Base-by-base conservation (phyloP, 92 coral and sea anemone genomes). In the Parazoanthus darwini region DNA sequence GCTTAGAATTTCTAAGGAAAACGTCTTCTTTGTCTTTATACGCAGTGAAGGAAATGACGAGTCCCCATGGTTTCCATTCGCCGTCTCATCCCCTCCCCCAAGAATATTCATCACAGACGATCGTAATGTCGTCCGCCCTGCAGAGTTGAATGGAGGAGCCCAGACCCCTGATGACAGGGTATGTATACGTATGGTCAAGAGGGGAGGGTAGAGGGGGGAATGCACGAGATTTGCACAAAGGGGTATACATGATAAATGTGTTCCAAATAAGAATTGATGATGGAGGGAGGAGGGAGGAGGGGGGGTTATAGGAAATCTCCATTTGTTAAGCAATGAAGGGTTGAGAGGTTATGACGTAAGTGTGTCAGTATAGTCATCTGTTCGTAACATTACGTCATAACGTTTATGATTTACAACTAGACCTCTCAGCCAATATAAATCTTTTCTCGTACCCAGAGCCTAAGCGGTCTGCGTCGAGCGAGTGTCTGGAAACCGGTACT, bases 61-160 rank as follows among this genome's bases (percentile, higher is more conserved):
- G 46, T 15, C 29, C 29, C 74, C 85, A 37, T 81, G 51, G 85
- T 81, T 58, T 81, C 85, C 85, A 36, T 81, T 81, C 42, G 74
- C 51, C 74, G 9, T 25, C 82, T 88, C 84, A 26, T 51, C 90
- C 18, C 92, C 92, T 25, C 91, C 87, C 76, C 94, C 94, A 13
- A 73, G 91, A 50, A 79, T 92, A 36, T 44, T 85, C 71, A 86
- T 92, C 89, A 92, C 93, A 35, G 93, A 92, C 82, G 94, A 90
- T 16, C 70, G 74, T 68, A 86, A 92, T 85, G 90, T 87, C 71
- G 91, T 88, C 15, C 89, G 54, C 35, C 66, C 78, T 22, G 91
- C 79, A 46, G 82, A 78, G 35, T 58, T 76, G 39, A 80, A 63
- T 23, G 91, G 76, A 22, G 91, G 76, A 22, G 81, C 73, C 50